These are phyloP conservation scores for Leptopilina drosophilae DNA, from an alignment of 2,888 invertebrate species.

Conservation along the genomic window DNA sequence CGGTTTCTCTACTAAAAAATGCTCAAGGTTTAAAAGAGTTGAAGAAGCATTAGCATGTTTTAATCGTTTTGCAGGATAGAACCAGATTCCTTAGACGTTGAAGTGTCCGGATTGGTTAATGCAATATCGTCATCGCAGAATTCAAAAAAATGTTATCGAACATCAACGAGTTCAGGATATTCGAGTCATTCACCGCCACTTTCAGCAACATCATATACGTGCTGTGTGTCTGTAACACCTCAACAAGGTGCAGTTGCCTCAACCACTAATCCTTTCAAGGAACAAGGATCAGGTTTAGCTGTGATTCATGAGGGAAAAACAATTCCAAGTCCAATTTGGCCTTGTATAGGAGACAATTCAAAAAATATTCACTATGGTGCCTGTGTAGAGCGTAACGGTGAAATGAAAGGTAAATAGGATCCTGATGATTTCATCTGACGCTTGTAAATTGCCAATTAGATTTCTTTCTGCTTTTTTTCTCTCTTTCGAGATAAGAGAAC, in stretches of 20 bases:
- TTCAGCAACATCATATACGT: constrained; percentile 63
- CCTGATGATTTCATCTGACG: neutral
- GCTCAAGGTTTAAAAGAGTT: neutral
- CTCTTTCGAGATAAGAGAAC: neutral
- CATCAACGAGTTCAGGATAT: constrained; percentile 71
- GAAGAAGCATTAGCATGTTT: constrained; percentile 19
- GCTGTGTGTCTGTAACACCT: constrained; percentile 56
- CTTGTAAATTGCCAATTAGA: neutral
- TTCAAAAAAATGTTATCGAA: constrained; percentile 66
- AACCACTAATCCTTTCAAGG: constrained; percentile 51
- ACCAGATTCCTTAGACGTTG: constrained; percentile 66
- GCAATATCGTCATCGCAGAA: constrained; percentile 56
- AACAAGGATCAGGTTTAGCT: constrained; percentile 59
- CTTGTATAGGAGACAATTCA: constrained; percentile 51
- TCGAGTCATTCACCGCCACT: constrained; percentile 69
- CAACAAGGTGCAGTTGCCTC: constrained; percentile 50
- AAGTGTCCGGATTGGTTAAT: constrained; percentile 64
- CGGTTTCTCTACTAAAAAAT: neutral
- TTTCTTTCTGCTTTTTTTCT: neutral
- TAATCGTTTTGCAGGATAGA: constrained; percentile 63
- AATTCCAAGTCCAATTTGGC: constrained; percentile 70
- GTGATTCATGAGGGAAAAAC: constrained; percentile 70
- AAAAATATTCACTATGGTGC: constrained; percentile 31
- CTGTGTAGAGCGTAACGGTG: constrained; percentile 33
- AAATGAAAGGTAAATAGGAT: constrained; percentile 20